phyloP scores from a whole-genome alignment of 2,888 invertebrate species.

The Macaria liturata region DNA sequence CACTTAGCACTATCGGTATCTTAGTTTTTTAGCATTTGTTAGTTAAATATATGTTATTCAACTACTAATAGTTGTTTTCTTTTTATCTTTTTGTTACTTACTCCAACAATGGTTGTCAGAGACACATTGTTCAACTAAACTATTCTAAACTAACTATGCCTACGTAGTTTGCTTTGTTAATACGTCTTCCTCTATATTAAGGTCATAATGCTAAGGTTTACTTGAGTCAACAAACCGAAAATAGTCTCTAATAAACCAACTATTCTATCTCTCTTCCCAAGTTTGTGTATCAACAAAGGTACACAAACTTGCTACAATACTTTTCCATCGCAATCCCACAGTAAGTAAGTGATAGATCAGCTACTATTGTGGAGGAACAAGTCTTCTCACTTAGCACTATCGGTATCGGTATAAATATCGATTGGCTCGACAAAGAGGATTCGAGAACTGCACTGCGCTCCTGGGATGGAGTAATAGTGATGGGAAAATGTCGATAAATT shows the following conservation, averaged over 20 bases:
- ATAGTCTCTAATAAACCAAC: not conserved
- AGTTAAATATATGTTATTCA: no score
- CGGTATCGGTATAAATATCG: conserved; percentile 66
- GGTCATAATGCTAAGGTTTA: no score
- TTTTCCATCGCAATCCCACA: conserved; percentile 14
- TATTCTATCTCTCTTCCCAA: not conserved
- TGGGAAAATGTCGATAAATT: conserved; percentile 13
- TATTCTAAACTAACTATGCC: no score
- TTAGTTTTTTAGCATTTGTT: no score
- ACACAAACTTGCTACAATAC: conserved; percentile 9
- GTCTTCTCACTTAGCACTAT: conserved; percentile 67
- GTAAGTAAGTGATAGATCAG: conserved; percentile 19
- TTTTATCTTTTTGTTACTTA: no score
- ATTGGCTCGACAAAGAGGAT: conserved; percentile 66
- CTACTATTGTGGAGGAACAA: conserved; percentile 23
- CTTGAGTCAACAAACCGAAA: not conserved
- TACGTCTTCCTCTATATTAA: no score
- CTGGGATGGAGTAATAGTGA: conserved; percentile 53
- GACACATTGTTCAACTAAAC: no score
- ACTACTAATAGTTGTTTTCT: no score
- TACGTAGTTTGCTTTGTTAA: no score
- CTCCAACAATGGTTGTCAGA: no score
- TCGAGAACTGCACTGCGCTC: conserved; percentile 57
- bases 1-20: conserved; percentile 63
- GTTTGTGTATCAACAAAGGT: conserved; percentile 3